phyloP scores from a whole-genome alignment of 2,888 invertebrate genomes.

The Flexamia atlantica region DNA sequence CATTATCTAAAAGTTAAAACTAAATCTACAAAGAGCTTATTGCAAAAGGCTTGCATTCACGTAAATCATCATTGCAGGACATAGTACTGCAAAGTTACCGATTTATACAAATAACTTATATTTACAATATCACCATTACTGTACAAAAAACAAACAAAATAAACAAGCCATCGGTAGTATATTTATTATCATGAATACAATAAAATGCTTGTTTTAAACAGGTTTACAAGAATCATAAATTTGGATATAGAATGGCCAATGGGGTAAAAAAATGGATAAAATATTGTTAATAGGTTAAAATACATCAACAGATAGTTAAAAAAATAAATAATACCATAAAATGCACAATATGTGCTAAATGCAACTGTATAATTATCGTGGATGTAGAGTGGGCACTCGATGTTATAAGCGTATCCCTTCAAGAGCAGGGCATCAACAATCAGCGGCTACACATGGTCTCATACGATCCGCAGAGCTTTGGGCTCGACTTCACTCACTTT shows the following conservation, averaged over 20 bases:
- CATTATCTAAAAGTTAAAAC: not conserved
- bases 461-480: constrained; percentile 52
- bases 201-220: not conserved
- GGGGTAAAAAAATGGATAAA: not conserved
- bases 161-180: constrained; percentile 1
- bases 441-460: not conserved
- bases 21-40: constrained; percentile 3
- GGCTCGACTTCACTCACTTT: constrained; percentile 64
- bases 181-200: constrained; percentile 34
- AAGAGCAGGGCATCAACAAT: constrained; percentile 34
- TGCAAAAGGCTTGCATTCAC: constrained; percentile 13
- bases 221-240: constrained; percentile 11
- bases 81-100: not conserved
- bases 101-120: constrained; percentile 45
- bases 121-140: constrained; percentile 21
- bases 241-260: constrained; percentile 23
- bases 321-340: constrained; percentile 33
- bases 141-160: constrained; percentile 4
- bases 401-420: constrained; percentile 1
- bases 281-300: constrained; percentile 26
- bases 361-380: constrained; percentile 12
- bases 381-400: constrained; percentile 35
- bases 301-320: constrained; percentile 37
- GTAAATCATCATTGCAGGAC: not conserved
- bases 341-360: constrained; percentile 33